phyloP scores from a whole-genome alignment of 2,888 invertebrate genomes.

The Koerneria pararmatus region DNA sequence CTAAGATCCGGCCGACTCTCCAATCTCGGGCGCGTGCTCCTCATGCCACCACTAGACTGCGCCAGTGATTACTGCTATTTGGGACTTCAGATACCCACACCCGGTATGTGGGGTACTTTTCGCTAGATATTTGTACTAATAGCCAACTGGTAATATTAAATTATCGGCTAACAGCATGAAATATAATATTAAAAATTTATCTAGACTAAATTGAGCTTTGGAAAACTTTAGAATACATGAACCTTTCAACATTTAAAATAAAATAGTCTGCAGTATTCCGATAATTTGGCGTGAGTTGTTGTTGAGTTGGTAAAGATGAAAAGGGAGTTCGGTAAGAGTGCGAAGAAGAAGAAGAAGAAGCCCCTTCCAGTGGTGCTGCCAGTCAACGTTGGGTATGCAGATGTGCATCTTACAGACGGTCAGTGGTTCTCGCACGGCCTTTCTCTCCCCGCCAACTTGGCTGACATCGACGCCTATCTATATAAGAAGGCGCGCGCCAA shows the following conservation, averaged over 20 bases:
- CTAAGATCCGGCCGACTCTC: conserved; percentile 54
- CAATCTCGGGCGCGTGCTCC: conserved; percentile 71
- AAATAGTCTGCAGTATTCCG: no score
- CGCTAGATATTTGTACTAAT: no score
- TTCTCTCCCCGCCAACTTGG: conserved; percentile 68
- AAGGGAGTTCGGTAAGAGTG: background rate
- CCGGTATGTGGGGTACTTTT: conserved; percentile 69
- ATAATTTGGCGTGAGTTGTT: no score
- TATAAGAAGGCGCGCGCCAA: conserved; percentile 64
- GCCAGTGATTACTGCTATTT: conserved; percentile 72
- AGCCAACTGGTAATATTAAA: no score
- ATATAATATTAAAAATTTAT: no score
- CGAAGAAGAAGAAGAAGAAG: background rate
- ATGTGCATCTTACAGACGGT: conserved; percentile 63
- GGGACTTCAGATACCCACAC: conserved; percentile 67
- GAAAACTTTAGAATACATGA: no score
- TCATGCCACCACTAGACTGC: conserved; percentile 65
- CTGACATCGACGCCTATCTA: conserved; percentile 72
- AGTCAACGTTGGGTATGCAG: conserved; percentile 1
- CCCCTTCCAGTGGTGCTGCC: conserved; percentile 11
- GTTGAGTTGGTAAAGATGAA: no score
- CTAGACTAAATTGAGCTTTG: no score
- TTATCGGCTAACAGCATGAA: no score
- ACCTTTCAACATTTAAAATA: no score
- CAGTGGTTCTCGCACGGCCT: conserved; percentile 72